These are phyloP conservation scores for Cheilosia vernalis DNA, from an alignment of 2,888 invertebrate species.

Conservation along the genomic window DNA sequence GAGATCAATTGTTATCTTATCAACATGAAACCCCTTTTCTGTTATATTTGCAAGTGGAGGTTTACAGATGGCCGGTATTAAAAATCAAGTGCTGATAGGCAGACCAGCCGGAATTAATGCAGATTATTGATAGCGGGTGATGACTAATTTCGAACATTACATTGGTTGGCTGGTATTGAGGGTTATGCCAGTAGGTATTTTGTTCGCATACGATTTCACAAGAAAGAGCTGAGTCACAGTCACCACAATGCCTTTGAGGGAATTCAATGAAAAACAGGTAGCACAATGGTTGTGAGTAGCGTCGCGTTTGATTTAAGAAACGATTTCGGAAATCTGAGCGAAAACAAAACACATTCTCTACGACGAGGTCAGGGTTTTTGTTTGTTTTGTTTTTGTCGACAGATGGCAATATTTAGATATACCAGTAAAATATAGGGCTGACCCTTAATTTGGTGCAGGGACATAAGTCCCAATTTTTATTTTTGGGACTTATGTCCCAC, in stretches of 20 bases:
- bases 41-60: slow-evolving; percentile 24
- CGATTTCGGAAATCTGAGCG: neutral
- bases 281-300: no score
- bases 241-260: neutral
- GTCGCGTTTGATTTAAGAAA: no score
- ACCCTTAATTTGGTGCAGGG: no score
- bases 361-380: no score
- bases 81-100: slow-evolving; percentile 24
- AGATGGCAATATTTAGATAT: no score
- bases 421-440: no score
- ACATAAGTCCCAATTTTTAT: no score
- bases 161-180: slow-evolving; percentile 19
- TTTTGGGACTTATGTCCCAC: no score
- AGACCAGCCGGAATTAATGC: neutral
- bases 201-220: neutral
- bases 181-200: neutral
- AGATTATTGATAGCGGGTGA: slow-evolving; percentile 8
- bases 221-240: neutral
- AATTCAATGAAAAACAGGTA: neutral
- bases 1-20: slow-evolving; percentile 58
- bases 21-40: neutral
- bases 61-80: slow-evolving; percentile 35
- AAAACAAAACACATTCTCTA: neutral
- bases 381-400: no score
- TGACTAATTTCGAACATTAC: slow-evolving; percentile 6